A percentile compares a stretch with the other conserved stretches of the same genome.
Evolutionary conservation across 2,797 vertebrate genomes (phyloP).

Genomic region (Falco rusticolus): DNA sequence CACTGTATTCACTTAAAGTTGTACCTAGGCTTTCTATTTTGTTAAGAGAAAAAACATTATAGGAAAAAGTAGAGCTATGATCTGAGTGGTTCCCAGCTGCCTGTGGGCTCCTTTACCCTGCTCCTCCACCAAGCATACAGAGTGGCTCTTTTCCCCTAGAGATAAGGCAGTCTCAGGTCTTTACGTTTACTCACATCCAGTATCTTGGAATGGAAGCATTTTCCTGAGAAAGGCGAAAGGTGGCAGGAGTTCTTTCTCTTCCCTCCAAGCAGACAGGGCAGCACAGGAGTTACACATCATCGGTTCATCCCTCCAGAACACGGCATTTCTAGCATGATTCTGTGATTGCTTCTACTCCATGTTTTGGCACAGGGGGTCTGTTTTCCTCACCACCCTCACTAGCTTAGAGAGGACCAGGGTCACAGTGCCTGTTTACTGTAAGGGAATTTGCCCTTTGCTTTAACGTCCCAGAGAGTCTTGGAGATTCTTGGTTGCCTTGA

Average conservation of each 20-base stretch:
- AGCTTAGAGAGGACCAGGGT: neutral
- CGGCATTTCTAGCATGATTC: neutral
- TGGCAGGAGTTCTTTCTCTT: neutral
- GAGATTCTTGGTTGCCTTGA: neutral
- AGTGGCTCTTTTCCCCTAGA: neutral
- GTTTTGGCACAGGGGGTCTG: neutral
- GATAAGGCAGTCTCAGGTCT: neutral
- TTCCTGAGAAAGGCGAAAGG: neutral
- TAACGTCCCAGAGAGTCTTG: neutral
- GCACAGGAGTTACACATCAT: fast-evolving
- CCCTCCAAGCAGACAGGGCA: neutral
- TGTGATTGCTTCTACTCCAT: neutral
- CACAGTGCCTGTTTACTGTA: neutral
- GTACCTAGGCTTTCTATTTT: neutral
- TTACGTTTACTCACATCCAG: neutral
- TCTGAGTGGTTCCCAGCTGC: neutral
- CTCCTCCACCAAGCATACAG: neutral
- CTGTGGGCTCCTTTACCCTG: neutral
- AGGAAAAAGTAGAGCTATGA: neutral
- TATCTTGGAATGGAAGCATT: neutral
- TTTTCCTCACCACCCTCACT: neutral
- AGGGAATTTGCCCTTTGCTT: neutral
- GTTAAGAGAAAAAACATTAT: neutral
- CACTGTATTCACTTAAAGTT: neutral
- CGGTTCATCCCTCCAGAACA: neutral